Percentiles rank a stretch among this genome's conserved stretches.
These are phyloP conservation scores for Eumacrocentrus americanus DNA, from an alignment of 2,888 invertebrate genomes.

Conservation along the genomic window DNA sequence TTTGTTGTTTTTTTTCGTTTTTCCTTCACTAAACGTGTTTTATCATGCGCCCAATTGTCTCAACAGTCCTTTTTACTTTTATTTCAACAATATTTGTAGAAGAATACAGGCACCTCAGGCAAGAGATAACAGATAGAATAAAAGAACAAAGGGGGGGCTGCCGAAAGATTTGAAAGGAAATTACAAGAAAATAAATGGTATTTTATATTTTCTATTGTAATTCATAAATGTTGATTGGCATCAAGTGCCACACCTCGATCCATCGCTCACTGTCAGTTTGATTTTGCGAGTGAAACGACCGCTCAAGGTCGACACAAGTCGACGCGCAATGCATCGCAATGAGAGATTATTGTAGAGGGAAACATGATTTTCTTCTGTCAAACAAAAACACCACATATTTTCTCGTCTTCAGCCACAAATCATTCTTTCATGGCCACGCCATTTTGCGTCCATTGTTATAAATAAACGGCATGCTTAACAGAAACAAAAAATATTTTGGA, in stretches of 20 bases:
- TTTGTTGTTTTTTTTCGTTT: slow-evolving; percentile 15
- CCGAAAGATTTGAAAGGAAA: not conserved
- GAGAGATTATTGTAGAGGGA: not conserved
- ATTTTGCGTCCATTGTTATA: too few relatives aligned
- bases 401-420: too few relatives aligned
- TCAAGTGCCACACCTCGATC: too few relatives aligned
- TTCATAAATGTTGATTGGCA: not conserved
- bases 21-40: slow-evolving; percentile 19
- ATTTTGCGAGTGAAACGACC: slow-evolving; percentile 5
- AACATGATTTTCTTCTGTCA: slow-evolving; percentile 1
- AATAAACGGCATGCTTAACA: too few relatives aligned
- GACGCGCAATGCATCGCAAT: slow-evolving; percentile 14
- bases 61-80: not conserved
- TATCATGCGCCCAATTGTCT: not conserved
- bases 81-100: not conserved
- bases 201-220: not conserved
- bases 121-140: too few relatives aligned
- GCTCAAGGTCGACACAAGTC: slow-evolving; percentile 6
- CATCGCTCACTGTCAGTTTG: slow-evolving; percentile 10
- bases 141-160: not conserved
- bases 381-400: not conserved
- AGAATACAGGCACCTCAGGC: too few relatives aligned
- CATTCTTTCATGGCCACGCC: too few relatives aligned
- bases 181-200: not conserved
- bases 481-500: too few relatives aligned